phyloP scores from a whole-genome alignment of 2,888 invertebrate species.

The Hofmannophila pseudospretella region DNA sequence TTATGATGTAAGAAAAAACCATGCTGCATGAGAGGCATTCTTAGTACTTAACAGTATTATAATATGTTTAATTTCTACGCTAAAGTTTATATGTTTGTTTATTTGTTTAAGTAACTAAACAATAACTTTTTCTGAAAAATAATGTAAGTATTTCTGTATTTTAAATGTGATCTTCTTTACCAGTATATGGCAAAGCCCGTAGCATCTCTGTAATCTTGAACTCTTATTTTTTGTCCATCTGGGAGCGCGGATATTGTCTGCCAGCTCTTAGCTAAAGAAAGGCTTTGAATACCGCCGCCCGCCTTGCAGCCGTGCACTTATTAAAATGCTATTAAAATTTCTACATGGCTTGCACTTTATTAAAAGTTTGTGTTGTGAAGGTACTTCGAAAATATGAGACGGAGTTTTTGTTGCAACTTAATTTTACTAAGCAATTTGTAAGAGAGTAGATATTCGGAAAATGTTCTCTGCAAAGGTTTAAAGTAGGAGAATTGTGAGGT shows the following conservation, averaged over 20 bases:
- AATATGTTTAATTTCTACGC: too few relatives aligned
- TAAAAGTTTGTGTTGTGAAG: conserved; percentile 12
- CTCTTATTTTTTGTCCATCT: conserved; percentile 28
- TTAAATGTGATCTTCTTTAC: not conserved
- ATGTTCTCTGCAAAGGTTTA: too few relatives aligned
- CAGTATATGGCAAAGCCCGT: not conserved
- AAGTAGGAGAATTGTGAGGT: too few relatives aligned
- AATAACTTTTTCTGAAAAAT: too few relatives aligned
- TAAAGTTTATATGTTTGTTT: too few relatives aligned
- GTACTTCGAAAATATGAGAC: not conserved
- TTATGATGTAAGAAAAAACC: too few relatives aligned
- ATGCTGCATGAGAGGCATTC: too few relatives aligned
- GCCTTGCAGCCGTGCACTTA: conserved; percentile 16
- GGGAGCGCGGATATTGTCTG: conserved; percentile 41
- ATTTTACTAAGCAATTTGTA: too few relatives aligned
- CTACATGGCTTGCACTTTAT: conserved; percentile 14
- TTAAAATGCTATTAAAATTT: conserved; percentile 23
- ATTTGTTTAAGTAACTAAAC: too few relatives aligned
- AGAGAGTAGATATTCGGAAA: too few relatives aligned
- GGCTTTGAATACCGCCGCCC: conserved; percentile 25
- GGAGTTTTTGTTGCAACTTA: not conserved
- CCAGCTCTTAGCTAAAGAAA: conserved; percentile 31
- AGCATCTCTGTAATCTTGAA: conserved; percentile 29
- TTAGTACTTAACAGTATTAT: too few relatives aligned
- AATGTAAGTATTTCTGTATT: not conserved